Evolutionary conservation across 92 coral and sea anemone species (phyloP).

Genomic region (Phenganax marumi): DNA sequence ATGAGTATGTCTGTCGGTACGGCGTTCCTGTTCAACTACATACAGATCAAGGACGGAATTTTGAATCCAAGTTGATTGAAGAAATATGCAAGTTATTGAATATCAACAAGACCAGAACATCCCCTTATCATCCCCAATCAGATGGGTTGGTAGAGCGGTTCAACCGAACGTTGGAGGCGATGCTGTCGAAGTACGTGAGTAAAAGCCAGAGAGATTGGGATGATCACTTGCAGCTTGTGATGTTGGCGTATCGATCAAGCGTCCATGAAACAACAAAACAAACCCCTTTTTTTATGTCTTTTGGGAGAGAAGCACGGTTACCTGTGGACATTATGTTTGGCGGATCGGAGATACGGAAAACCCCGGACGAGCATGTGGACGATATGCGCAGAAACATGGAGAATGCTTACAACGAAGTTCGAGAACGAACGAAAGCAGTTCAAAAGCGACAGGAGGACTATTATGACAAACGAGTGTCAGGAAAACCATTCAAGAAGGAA

Average conservation of each 20-base stretch:
- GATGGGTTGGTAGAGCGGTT: slow-evolving; percentile 42
- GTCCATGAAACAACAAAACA: slow-evolving; percentile 31
- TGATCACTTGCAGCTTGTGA: slow-evolving; percentile 38
- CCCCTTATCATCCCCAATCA: slow-evolving; percentile 41
- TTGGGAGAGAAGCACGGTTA: slow-evolving; percentile 20
- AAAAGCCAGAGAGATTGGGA: slow-evolving; percentile 39
- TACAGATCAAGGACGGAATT: slow-evolving; percentile 37
- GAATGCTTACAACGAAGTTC: background rate
- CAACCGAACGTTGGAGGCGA: slow-evolving; percentile 26
- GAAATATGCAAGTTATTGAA: slow-evolving; percentile 47
- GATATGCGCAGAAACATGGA: background rate
- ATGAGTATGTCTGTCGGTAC: slow-evolving; percentile 16
- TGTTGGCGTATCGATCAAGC: slow-evolving; percentile 45
- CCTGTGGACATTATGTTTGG: slow-evolving; percentile 41
- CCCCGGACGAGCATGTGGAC: background rate
- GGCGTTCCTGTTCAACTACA: slow-evolving; percentile 23
- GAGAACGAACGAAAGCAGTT: background rate
- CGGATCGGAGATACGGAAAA: background rate
- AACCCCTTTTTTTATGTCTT: slow-evolving; percentile 37
- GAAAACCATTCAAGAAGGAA: background rate
- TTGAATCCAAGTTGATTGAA: slow-evolving; percentile 38
- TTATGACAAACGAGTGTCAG: background rate
- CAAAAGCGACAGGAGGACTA: background rate
- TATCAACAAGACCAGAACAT: slow-evolving; percentile 31
- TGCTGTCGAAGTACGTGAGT: background rate